phyloP scores from a whole-genome alignment of 2,113 vertebrate genomes.

The Probosciger aterrimus region DNA sequence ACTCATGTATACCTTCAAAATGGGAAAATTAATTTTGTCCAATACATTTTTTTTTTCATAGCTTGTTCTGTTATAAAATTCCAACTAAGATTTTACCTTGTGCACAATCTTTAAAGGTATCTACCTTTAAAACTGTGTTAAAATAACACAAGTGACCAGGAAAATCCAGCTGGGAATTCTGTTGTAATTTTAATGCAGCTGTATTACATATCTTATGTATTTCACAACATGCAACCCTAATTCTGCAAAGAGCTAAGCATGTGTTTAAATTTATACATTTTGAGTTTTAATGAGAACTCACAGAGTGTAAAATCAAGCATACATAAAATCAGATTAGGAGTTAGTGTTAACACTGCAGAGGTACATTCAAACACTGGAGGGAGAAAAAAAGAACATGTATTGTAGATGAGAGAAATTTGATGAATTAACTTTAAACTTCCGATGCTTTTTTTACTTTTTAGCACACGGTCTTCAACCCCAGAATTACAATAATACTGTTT shows the following conservation, averaged over 20 bases:
- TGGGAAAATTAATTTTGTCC: background rate
- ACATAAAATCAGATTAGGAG: constrained; percentile 48
- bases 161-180: constrained; percentile 44
- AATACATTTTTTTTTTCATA: background rate
- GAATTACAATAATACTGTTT: background rate
- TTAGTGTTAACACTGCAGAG: constrained; percentile 27
- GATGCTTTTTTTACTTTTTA: background rate
- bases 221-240: constrained; percentile 57
- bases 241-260: constrained; percentile 48
- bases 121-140: background rate
- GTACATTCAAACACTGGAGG: constrained; percentile 22
- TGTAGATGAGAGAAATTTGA: background rate
- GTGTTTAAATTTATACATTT: constrained; percentile 60
- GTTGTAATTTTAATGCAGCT: constrained; percentile 39
- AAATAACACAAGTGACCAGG: constrained; percentile 55
- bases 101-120: background rate
- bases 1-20: background rate
- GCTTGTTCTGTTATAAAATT: background rate
- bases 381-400: background rate
- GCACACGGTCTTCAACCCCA: background rate
- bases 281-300: constrained; percentile 59
- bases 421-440: constrained; percentile 42
- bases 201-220: constrained; percentile 27
- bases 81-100: background rate
- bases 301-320: constrained; percentile 40